Evolutionary conservation across 2,113 vertebrate genomes (phyloP), one percentile per base, ranked within the genome.

Genomic region (Azemiops feae): DNA sequence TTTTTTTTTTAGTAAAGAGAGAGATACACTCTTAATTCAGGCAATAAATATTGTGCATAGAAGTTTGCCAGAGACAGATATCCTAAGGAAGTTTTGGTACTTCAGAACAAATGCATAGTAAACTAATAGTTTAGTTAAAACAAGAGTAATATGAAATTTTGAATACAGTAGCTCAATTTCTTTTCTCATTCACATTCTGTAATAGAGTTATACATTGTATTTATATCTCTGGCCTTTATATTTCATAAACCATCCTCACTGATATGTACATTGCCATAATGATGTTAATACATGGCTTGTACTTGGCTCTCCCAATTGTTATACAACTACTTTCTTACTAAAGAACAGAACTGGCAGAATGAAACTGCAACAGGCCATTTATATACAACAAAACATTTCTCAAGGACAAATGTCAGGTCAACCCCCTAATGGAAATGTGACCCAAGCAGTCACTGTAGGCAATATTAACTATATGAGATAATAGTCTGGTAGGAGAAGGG

Each of bases 371-470:
- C 95, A 96, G 94, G 85, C 96, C 95, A 95, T 97, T 60, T 97
- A 96, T 96, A 96, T 96, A 96, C 95, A 97, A 97, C 93, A 96
- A 95, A 96, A 96, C 93, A 95, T 88, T 96, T 96, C 96, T 94
- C 96, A 97, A 97, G 94, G 96, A 95, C 95, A 96, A 96, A 94
- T 92, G 81, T 92, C 18, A 27, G 94, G 89, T 91, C 94, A 94
- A 91, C 89, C 94, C 96, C 95, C 95, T 94, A 94, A 93, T 92
- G 60, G 58, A 89, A 87, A 45, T 88, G 90, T 92, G 92, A 92
- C 0, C 43, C 93, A 86, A 47, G 27, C 18, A 55, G 39, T 43
- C 81, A 86, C 4, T 22, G 39, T 16, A 23, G 64, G 34, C 47
- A 81, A 58, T 54, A 53, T 47, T 25, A 30, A 10, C 8, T n/a